Base-by-base conservation (phyloP, 2,113 vertebrate species). In the Xenotilapia caudafasciata region DNA sequence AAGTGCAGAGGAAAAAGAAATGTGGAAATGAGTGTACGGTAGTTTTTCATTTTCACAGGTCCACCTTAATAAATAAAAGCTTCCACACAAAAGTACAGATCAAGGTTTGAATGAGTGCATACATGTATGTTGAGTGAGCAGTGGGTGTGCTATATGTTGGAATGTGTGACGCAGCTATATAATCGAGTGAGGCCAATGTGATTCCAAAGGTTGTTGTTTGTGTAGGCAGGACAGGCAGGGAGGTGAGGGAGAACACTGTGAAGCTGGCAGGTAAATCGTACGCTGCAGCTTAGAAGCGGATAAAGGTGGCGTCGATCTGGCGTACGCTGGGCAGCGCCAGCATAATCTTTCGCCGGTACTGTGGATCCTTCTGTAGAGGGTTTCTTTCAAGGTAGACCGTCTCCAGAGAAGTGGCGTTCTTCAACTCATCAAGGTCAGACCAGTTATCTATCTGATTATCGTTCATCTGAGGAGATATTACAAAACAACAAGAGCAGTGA, bases 281-380 rank as follows among this genome's bases (percentile, higher is more conserved):
- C 58, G 35, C 86, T 88, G 84, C 80, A 26, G 94, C 79, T 94
- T 96, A 99, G 96, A 99, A 99, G 87, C 99, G 96, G 88, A 99
- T 99, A 73, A 98, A 99, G 0, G 98, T 99, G 87, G 99, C 99
- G 0, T 99, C 99, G 1, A 99, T 99, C 96, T 99, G 98, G 94
- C 98, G 97, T 19, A 99, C 97, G 0, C 94, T 97, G 0, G 99
- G 99, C 62, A 99, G 96, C 1, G 98, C 97, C 95, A 99, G 94
- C 98, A 99, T 98, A 95, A 99, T 97, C 94, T 99, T 99, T 84
- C 98, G 97, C 86, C 98, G 96, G 95, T 99, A 99, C 92, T 99
- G 99, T 2, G 98, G 98, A 85, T 99, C 99, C 93, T 97, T 98
- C 96, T 99, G 99, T 93, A 99, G 84, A 2, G 99, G 99, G 92